Evolutionary conservation across 1,140 invertebrate genomes (phyloP), one percentile per base, ranked within the genome.

Genomic region (Drosophila bocki): DNA sequence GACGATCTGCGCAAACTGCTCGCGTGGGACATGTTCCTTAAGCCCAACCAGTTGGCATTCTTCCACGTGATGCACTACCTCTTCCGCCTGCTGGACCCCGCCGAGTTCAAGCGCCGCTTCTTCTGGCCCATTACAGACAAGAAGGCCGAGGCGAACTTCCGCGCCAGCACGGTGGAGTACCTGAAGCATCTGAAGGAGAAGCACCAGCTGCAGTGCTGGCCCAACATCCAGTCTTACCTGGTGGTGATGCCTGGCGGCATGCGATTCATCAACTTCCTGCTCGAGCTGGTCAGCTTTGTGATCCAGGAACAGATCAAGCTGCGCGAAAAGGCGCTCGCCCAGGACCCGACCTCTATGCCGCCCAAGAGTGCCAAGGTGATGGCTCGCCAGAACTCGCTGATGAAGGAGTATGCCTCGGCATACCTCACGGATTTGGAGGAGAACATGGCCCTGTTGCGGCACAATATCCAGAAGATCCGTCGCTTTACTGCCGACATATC

Each of bases 101-200:
- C 83, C 0, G 92, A 92, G 57, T 93, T 94, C 54, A 93, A 93
- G 67, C 93, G 91, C 3, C 70, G 91, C 6, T 79, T 94, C 37
- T 93, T 93, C 44, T 94, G 94, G 94, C 94, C 94, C 22, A 80
- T 94, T 22, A 85, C 91, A 7, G 93, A 94, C 48, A 94, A 94
- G 67, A 93, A 93, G 22, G 83, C 87, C 0, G 94, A 94, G 71
- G 82, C 87, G n/a, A 93, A 91, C 56, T 94, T 94, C 64, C 93
- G 92, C 3, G 69, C 90, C 13, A 71, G 67, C 53, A 92, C 91
- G 1, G 80, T 93, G 9, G 86, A 93, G 32, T 92, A 92, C 50
- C 57, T 93, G 0, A 93, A 90, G 50, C 54, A 85, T 54, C 51
- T 93, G 17, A 93, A 92, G 48, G 84, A 92, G 37, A 93, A 92